Evolutionary conservation across 2,797 vertebrate genomes (phyloP).

Genomic region (Syngnathus acus): DNA sequence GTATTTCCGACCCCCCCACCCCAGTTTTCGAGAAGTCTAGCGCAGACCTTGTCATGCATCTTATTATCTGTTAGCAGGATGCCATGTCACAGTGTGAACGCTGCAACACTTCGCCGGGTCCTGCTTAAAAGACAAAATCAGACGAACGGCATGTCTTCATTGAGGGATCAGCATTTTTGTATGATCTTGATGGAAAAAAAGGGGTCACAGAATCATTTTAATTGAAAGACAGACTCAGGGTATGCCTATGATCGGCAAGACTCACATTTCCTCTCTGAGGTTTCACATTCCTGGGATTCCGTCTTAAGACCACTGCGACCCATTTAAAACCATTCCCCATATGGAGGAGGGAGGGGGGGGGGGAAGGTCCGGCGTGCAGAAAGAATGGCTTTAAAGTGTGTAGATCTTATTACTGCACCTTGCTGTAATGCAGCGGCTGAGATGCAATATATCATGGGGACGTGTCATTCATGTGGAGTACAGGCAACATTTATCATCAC

Average conservation of each 20-base stretch:
- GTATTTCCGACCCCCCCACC: neutral
- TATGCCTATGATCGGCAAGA: slow-evolving; percentile 52
- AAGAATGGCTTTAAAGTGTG: slow-evolving; percentile 2
- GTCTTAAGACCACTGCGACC: slow-evolving; percentile 54
- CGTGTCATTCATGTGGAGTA: neutral
- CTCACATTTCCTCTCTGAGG: slow-evolving; percentile 59
- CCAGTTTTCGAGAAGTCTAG: neutral
- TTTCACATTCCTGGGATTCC: slow-evolving; percentile 67
- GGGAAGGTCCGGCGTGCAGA: slow-evolving; percentile 6
- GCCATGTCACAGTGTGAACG: slow-evolving; percentile 7
- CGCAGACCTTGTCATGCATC: neutral
- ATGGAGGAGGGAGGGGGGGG: slow-evolving; percentile 12
- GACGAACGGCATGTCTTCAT: neutral
- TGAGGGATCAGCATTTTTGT: neutral
- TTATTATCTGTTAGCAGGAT: neutral
- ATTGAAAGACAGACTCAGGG: slow-evolving; percentile 47
- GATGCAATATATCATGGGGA: neutral
- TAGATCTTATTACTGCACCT: slow-evolving; percentile 4
- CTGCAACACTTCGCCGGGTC: slow-evolving; percentile 7
- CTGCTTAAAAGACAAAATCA: neutral
- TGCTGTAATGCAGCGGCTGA: neutral
- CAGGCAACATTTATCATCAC: slow-evolving; percentile 1
- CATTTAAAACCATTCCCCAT: slow-evolving; percentile 61
- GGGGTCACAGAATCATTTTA: neutral
- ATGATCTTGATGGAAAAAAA: neutral